Conservation (phyloP, 2,797 vertebrate species). For the Cuculus canorus region DNA sequence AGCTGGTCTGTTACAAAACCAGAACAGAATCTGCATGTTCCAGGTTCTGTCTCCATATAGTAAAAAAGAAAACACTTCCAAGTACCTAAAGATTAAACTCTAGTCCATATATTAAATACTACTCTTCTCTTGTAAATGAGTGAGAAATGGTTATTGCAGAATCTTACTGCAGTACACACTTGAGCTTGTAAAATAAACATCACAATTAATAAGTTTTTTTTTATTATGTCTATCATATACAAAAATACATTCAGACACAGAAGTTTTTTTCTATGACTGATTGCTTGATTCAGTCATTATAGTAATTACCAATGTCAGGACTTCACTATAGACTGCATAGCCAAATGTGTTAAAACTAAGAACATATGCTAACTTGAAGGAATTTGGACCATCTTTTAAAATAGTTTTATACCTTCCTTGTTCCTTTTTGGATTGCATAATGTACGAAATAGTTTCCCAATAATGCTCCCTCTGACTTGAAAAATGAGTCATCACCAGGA, state of each 20-base stretch:
- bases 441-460: constrained; percentile 85
- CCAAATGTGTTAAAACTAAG: background rate
- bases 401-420: constrained; percentile 74
- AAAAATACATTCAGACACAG: background rate
- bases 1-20: background rate
- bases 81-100: background rate
- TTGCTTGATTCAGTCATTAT: background rate
- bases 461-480: constrained; percentile 84
- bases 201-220: background rate
- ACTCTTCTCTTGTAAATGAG: background rate
- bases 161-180: background rate
- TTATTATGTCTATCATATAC: background rate
- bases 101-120: background rate
- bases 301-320: background rate
- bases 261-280: background rate
- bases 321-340: background rate
- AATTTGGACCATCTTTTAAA: background rate
- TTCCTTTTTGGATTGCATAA: constrained; percentile 70
- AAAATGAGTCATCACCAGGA: constrained; percentile 88
- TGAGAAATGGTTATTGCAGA: background rate
- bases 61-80: background rate
- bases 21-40: background rate
- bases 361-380: background rate
- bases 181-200: background rate
- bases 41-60: background rate